Evolutionary conservation across 2,888 invertebrate genomes (phyloP), one percentile per base, ranked within the genome.

Genomic region (Parthenolecanium corni): DNA sequence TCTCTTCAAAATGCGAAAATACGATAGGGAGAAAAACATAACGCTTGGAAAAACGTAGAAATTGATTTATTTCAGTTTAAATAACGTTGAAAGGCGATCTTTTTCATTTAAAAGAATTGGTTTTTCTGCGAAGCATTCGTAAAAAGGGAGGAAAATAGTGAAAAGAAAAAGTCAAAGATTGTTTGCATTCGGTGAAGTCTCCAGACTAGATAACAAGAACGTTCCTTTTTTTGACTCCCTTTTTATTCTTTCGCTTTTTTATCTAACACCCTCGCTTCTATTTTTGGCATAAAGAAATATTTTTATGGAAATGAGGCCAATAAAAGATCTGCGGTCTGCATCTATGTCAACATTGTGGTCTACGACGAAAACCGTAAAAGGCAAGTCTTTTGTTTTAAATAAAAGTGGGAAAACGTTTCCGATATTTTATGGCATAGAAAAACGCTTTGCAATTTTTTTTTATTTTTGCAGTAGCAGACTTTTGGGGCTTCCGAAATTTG

Each of bases 11-110:
- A 42, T 42, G 44, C 44, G 44, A 42, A 42, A 42, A 42, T 42
- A 42, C 44, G 44, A 42, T 14, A 14, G 44, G 44, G 18, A 42
- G 14, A 18, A 42, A 42, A 49, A 6, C 49, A 49, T 49, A 49
- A 49, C 20, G 49, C 49, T 49, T 14, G 49, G 49, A 49, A 21
- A n/a, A 18, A 21, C 20, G 23, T 16, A 49, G 49, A 49, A 49
- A 49, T 49, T 49, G 49, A 49, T 49, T 49, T 49, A 49, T 49
- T 49, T 49, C 49, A 18, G 16, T 49, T 49, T 49, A 49, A 49
- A 49, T 49, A 49, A 42, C 44, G 44, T 42, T 42, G 44, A 42
- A 42, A 42, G 44, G 44, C 44, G 16, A 42, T 42, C 44, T 42
- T 42, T 42, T 42, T 42, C 44, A 42, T 42, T 42, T 42, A 18